These are phyloP conservation scores for Nettapus auritus DNA, from an alignment of 2,113 vertebrate genomes.

Conservation along the genomic window DNA sequence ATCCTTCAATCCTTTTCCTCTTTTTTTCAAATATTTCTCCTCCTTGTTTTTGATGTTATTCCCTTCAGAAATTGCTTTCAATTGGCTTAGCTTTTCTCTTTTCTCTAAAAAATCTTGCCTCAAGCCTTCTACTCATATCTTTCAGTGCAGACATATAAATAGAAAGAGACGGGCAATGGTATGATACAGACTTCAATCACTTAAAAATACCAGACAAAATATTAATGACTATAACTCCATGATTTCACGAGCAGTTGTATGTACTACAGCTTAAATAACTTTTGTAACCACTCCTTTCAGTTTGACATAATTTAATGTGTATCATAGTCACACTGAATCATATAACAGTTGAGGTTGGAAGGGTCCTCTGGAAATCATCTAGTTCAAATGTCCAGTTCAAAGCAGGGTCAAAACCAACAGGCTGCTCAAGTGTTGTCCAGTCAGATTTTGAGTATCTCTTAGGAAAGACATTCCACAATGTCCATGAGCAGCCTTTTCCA, in stretches of 20 bases:
- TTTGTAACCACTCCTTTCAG: not conserved
- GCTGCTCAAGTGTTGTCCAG: not conserved
- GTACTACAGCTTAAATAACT: slow-evolving; percentile 26
- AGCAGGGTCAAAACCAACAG: not conserved
- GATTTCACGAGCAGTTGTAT: not conserved
- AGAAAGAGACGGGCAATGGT: not conserved
- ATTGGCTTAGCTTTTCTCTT: slow-evolving; percentile 55
- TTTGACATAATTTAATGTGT: not conserved
- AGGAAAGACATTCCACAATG: not conserved
- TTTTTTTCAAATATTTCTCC: slow-evolving; percentile 52
- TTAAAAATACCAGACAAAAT: slow-evolving; percentile 26
- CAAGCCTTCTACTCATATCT: slow-evolving; percentile 47
- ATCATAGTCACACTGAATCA: not conserved
- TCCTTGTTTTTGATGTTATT: slow-evolving; percentile 60
- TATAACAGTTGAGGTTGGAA: not conserved
- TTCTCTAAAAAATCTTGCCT: slow-evolving; percentile 60
- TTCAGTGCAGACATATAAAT: slow-evolving; percentile 33
- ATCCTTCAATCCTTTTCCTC: slow-evolving; percentile 33
- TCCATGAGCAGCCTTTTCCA: not conserved
- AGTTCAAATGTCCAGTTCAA: not conserved
- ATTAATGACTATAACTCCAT: not conserved
- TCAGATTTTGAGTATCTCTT: not conserved
- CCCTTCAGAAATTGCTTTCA: slow-evolving; percentile 68
- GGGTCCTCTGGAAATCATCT: not conserved
- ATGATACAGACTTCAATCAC: slow-evolving; percentile 16